These are phyloP conservation scores for Oreochromis aureus DNA, from an alignment of 2,113 vertebrate genomes.

Conservation along the genomic window DNA sequence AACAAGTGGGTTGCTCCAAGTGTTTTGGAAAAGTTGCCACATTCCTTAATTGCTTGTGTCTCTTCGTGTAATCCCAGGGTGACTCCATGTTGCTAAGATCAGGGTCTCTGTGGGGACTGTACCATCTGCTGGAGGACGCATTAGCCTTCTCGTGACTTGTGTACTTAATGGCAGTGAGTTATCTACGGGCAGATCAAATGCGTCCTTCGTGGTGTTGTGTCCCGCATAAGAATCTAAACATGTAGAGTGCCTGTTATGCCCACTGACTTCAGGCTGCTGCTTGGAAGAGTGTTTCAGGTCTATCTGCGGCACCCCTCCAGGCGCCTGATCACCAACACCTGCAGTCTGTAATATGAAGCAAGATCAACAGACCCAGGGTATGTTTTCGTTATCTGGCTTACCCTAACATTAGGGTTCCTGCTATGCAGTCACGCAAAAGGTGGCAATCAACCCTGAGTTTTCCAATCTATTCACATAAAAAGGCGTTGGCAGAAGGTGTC, in stretches of 20 bases:
- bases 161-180: not conserved
- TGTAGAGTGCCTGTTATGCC: not conserved
- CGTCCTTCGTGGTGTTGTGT: not conserved
- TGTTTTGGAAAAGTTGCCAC: not conserved
- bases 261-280: not conserved
- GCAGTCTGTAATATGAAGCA: not conserved
- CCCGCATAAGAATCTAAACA: not conserved
- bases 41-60: not conserved
- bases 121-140: not conserved
- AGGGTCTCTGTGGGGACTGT: not conserved
- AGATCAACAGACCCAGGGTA: not conserved
- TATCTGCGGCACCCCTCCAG: not conserved
- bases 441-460: not conserved
- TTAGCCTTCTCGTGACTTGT: not conserved
- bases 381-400: not conserved
- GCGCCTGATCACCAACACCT: not conserved
- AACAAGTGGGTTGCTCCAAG: not conserved
- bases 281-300: not conserved
- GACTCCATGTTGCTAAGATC: not conserved
- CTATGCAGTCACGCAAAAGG: not conserved
- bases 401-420: not conserved
- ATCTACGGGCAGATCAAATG: not conserved
- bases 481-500: not conserved
- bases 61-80: not conserved
- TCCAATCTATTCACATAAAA: not conserved